Evolutionary conservation across 1,140 invertebrate species (phyloP).

Genomic region (Cherax destructor): DNA sequence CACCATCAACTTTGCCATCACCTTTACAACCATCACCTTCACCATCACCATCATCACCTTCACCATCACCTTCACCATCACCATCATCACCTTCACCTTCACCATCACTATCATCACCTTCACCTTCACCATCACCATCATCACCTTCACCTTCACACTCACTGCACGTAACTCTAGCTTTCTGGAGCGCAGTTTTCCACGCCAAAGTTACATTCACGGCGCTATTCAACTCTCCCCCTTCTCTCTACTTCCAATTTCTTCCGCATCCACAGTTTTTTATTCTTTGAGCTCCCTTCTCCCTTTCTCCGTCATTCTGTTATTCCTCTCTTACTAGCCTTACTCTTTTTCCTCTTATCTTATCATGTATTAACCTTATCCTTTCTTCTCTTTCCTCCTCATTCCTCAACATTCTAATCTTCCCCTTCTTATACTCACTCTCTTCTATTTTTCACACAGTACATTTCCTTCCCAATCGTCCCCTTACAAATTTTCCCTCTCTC

Average conservation of each 20-base stretch:
- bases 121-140: neutral
- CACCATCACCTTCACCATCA: too few relatives aligned
- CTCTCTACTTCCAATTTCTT: neutral
- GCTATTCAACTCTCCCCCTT: too few relatives aligned
- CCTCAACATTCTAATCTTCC: neutral
- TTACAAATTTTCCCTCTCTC: too few relatives aligned
- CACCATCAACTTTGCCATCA: neutral
- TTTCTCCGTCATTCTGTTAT: too few relatives aligned
- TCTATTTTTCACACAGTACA: too few relatives aligned
- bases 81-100: neutral
- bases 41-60: too few relatives aligned
- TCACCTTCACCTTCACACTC: neutral
- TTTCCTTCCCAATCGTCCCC: too few relatives aligned
- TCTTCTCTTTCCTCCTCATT: neutral
- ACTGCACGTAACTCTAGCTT: neutral
- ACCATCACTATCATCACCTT: neutral
- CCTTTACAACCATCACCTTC: neutral
- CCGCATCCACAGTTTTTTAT: neutral
- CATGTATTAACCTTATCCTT: neutral
- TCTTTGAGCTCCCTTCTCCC: neutral
- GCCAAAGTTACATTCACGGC: too few relatives aligned
- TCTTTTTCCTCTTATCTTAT: neutral
- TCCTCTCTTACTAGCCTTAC: neutral
- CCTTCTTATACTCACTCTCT: neutral
- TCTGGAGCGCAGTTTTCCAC: too few relatives aligned